These are phyloP conservation scores for Hassar affinis DNA, from an alignment of 2,113 vertebrate species.

Conservation along the genomic window DNA sequence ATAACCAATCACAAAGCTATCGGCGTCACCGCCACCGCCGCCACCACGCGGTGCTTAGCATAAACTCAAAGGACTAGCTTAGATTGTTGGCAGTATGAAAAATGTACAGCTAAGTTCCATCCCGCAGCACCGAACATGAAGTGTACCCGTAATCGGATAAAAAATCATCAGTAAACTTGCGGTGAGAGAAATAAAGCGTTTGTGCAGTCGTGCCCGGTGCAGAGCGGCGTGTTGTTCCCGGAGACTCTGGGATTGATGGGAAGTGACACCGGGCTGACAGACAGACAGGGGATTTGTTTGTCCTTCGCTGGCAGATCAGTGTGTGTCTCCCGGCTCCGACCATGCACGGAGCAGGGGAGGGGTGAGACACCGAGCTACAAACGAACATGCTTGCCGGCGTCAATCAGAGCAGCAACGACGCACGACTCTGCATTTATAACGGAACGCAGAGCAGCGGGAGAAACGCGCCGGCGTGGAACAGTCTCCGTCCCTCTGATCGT, in stretches of 20 bases:
- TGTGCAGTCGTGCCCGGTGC: background rate
- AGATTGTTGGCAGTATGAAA: background rate
- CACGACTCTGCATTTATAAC: background rate
- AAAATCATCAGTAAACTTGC: background rate
- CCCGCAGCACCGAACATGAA: too few species aligned
- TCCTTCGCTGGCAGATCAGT: constrained; percentile 71
- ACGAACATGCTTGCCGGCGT: constrained; percentile 22
- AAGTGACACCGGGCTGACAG: constrained; percentile 71
- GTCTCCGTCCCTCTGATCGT: background rate
- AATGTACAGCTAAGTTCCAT: background rate
- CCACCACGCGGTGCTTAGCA: background rate
- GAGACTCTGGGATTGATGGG: constrained; percentile 59
- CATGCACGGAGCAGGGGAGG: constrained; percentile 33
- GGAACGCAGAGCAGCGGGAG: background rate
- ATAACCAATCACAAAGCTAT: background rate
- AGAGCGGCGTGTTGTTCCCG: background rate
- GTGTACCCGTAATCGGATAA: too few species aligned
- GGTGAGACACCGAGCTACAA: constrained; percentile 10
- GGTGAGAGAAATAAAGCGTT: background rate
- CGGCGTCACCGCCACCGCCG: background rate
- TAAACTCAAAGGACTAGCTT: background rate
- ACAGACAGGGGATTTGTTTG: constrained; percentile 72
- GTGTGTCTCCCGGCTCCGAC: constrained; percentile 57
- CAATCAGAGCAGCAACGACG: background rate
- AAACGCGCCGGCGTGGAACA: background rate